These are phyloP conservation scores for Tursiops truncatus DNA, from an alignment of 2,113 vertebrate species.

Conservation along the genomic window DNA sequence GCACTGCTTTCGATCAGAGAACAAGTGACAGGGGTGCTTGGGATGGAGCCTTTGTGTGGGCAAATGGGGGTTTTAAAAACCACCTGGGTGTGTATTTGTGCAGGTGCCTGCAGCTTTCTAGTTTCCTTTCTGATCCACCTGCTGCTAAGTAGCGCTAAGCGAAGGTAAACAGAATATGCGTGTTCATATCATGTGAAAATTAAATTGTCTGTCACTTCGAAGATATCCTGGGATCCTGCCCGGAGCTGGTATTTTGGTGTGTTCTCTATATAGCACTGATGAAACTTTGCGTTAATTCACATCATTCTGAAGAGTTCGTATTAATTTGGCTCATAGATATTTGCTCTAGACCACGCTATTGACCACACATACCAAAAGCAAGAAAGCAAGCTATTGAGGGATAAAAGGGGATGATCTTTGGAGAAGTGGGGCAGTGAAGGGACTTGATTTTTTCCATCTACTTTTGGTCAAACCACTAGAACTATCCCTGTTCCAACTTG, in stretches of 20 bases:
- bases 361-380: background rate
- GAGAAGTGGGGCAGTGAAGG: background rate
- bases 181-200: background rate
- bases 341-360: background rate
- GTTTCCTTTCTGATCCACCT: background rate
- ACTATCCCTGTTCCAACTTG: background rate
- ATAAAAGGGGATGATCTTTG: background rate
- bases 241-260: background rate
- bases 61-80: background rate
- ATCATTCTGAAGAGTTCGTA: background rate
- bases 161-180: background rate
- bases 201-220: background rate
- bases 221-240: background rate
- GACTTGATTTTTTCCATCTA: background rate
- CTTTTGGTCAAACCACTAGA: background rate
- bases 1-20: background rate
- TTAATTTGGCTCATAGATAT: background rate
- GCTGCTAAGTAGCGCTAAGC: background rate
- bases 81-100: background rate
- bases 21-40: background rate
- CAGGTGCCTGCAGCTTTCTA: background rate
- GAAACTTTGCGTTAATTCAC: background rate
- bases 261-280: background rate
- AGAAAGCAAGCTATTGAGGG: background rate
- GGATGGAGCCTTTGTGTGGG: background rate